Base-by-base conservation (phyloP, 2,113 vertebrate genomes). In the Podocnemis expansa region DNA sequence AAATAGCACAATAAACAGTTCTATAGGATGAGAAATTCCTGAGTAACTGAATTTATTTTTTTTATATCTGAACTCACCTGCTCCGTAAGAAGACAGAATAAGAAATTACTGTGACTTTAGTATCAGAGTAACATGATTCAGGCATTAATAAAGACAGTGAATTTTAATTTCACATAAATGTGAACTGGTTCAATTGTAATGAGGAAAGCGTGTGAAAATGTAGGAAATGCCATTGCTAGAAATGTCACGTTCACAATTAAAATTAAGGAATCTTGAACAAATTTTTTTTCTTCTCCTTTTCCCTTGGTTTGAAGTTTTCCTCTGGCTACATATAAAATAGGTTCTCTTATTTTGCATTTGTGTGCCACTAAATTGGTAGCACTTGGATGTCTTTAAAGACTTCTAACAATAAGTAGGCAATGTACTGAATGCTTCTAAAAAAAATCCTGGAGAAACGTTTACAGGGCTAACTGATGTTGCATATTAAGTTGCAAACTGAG, bases 371-470 rank as follows among this genome's bases (percentile, higher is more conserved):
- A 79, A 88, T 97, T 91, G 85, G 89, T 93, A 96, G 75, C 52
- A 56, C n/a, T 96, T 94, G 85, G 73, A 93, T 78, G 60, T 82
- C 80, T 90, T 76, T 88, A 94, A 93, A 67, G 21, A 78, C 60
- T 91, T 81, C 81, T 92, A 96, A 97, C 88, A 96, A 84, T 76
- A 92, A 91, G 52, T 54, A 97, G 67, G 88, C 89, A 91, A 60
- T 56, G 38, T 45, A 55, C 21, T 94, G 87, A 96, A 93, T 91
- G 85, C 54, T 87, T 94, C 95, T 5, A 92, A 91, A 91, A 34
- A 45, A 84, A 91, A 96, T 95, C 67, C 75, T 94, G 84, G 51
- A 88, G 91, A 96, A 97, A 88, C 17, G 29, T 45, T 96, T 96
- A 96, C 80, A 93, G 75, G 24, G 14, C 84, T 93, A 95, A 91